Evolutionary conservation across 1,140 invertebrate genomes (phyloP), one percentile per base, ranked within the genome.

Genomic region (Brachystomella parvula): DNA sequence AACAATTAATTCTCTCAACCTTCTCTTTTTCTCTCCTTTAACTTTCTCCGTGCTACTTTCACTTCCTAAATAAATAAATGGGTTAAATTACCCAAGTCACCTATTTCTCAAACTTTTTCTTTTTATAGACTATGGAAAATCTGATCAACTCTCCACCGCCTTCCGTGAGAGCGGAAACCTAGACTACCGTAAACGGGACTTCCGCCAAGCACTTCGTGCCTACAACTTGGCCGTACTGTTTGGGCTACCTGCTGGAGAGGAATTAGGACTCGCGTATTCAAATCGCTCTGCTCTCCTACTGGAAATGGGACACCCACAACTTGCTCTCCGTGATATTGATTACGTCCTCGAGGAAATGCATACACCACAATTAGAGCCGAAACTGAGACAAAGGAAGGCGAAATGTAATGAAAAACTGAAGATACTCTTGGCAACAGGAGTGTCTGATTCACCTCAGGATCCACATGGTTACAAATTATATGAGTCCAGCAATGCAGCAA

Each of bases 161-260:
- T 35, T 71, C 15, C 12, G 70, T 28, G 66, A 71, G 33, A 63
- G 56, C 24, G 66, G 47, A 30, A 71, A 71, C 28, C 31, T 17
- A 24, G 47, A 26, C 2, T 71, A 68, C 61, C 60, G 68, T 35
- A 1, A 2, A 0, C 35, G 53, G 32, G 47, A 71, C 12, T 33
- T 53, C 6, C 28, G 12, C 0, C 19, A 1, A 26, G 67, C 70
- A 12, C 24, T 71, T 1, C 53, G 70, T 21, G 63, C 39, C 2
- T 71, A 71, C 57, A 66, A 66, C 35, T 58, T 71, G 32, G 63
- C 70, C 31, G 32, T 71, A 24, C 33, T 49, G n/a, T 71, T 68
- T 64, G 61, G 56, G 6, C 63, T 26, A 21, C 30, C 21, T 26
- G 58, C 30, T 26, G 49, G 31, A 24, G 59, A 61, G 63, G 58